Conservation (phyloP, 2,113 vertebrate species). For the Phodopus roborovskii region DNA sequence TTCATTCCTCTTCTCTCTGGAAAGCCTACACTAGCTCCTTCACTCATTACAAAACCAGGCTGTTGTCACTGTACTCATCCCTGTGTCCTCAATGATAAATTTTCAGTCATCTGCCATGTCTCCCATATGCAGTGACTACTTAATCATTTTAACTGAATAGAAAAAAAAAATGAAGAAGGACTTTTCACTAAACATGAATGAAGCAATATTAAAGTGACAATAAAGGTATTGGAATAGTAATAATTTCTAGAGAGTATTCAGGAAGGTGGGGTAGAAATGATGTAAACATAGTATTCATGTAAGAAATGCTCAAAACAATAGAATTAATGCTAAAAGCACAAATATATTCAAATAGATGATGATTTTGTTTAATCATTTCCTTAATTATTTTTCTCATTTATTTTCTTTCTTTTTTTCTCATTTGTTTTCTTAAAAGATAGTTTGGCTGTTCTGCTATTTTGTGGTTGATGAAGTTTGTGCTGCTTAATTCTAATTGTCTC, state of each 20-base stretch:
- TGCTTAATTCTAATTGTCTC: not conserved
- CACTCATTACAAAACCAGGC: no score
- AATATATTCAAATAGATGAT: not conserved
- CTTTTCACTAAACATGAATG: not conserved
- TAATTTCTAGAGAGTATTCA: not conserved
- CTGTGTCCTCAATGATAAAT: not conserved
- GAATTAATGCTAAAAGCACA: not conserved
- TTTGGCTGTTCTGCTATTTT: not conserved
- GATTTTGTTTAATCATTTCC: not conserved
- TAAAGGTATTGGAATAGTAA: not conserved
- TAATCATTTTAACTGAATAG: conserved; percentile 2
- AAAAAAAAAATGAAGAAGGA: not conserved
- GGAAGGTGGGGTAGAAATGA: not conserved
- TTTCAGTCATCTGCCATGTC: not conserved
- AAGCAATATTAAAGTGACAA: not conserved
- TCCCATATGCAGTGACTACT: not conserved
- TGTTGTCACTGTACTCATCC: not conserved
- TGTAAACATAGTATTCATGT: not conserved
- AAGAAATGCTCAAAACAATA: not conserved
- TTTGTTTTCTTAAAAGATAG: not conserved
- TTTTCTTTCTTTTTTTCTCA: not conserved
- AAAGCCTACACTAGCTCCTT: not conserved
- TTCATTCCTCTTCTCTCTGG: not conserved
- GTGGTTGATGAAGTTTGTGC: not conserved
- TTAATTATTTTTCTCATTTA: not conserved